Conservation (phyloP, 1,140 invertebrate genomes). For the Drusus annulatus region DNA sequence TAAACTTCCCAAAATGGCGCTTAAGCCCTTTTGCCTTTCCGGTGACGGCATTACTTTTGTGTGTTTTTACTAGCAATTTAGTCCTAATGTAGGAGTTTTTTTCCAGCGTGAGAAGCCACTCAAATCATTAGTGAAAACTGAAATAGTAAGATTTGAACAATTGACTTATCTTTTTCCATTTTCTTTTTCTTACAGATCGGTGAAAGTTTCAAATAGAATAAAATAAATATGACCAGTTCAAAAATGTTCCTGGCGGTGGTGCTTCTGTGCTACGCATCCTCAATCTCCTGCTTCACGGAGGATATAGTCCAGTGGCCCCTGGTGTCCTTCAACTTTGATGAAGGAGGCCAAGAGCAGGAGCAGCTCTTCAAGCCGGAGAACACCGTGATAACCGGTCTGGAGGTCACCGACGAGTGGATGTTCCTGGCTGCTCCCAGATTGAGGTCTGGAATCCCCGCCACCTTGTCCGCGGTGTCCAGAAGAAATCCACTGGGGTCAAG, state of each 20-base stretch:
- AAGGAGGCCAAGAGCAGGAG: constrained; percentile 69
- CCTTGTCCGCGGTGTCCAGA: constrained; percentile 78
- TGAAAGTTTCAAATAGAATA: constrained; percentile 6
- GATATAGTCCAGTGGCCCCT: constrained; percentile 83
- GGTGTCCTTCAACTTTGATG: constrained; percentile 78
- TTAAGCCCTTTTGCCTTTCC: too few relatives aligned
- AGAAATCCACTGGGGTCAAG: constrained; percentile 76
- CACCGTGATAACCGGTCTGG: constrained; percentile 82
- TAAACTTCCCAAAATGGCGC: too few relatives aligned
- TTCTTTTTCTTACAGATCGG: background rate
- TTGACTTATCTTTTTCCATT: too few relatives aligned
- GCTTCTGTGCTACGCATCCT: constrained; percentile 28
- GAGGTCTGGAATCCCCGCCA: constrained; percentile 80
- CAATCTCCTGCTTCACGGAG: constrained; percentile 67
- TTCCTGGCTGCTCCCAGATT: constrained; percentile 82
- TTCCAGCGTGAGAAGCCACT: too few relatives aligned
- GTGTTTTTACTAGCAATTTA: too few relatives aligned
- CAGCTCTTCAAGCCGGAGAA: constrained; percentile 79
- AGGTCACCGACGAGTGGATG: constrained; percentile 78
- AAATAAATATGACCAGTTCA: constrained; percentile 21
- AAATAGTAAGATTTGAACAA: too few relatives aligned
- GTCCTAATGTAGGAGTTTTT: too few relatives aligned
- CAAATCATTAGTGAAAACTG: too few relatives aligned
- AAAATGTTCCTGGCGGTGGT: constrained; percentile 25
- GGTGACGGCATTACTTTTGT: too few relatives aligned